Evolutionary conservation across 2,797 vertebrate genomes (phyloP), one percentile per base, ranked within the genome.

Genomic region (Ctenochaetus hawaiiensis): DNA sequence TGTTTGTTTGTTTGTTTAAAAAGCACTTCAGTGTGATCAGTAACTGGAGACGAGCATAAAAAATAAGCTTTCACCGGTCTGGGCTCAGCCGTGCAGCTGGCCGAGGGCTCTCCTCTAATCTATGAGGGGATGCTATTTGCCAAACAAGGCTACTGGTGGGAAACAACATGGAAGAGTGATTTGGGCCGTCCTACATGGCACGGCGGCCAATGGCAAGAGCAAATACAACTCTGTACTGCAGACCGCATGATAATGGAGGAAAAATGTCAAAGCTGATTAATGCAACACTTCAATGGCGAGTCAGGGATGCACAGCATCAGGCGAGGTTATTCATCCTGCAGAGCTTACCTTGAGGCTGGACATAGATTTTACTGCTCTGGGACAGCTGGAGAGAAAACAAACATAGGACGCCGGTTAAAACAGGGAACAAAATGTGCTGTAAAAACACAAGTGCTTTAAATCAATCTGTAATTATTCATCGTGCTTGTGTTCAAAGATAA

Each of bases 341-440:
- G 59, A 22, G 75, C 95, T 96, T 92, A 99, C 98, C 98, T 97
- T 99, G 98, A 65, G 94, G 94, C 75, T 98, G 97, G 26, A 99
- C 93, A 22, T 93, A 89, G 69, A 99, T 97, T 93, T 97, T 97
- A 64, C 83, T 93, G 87, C 89, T 92, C 14, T 94, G 94, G 47
- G 95, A 94, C 1, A 95, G 95, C 98, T 99, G 84, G 60, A 76
- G 78, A 62, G 91, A 81, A n/a, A 88, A 56, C 82, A 61, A 75
- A 67, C 45, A 71, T 20, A 11, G 20, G 43, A 22, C 14, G 66
- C 18, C 51, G 57, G 45, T 87, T 59, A 82, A 66, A 69, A 54
- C 77, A 82, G 62, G 53, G 71, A 70, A 45, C 6, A 67, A 41
- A 45, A 57, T 34, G 30, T 34, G 6, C 30, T 49, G 75, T 34